Conservation (phyloP, 2,113 vertebrate species). For the Lycocorax pyrrhopterus region DNA sequence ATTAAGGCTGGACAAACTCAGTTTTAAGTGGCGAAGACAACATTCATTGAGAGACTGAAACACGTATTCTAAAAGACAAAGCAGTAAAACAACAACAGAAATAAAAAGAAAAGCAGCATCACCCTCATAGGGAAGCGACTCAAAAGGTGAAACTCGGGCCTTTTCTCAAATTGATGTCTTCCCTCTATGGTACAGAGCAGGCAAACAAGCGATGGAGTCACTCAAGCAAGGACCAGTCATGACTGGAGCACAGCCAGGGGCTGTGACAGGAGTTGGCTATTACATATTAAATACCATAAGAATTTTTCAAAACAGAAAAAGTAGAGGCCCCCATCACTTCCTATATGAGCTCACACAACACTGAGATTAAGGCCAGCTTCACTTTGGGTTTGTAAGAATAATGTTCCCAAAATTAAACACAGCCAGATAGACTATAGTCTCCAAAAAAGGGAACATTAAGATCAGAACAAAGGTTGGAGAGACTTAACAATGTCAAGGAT, state of each 20-base stretch:
- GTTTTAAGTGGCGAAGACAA: not conserved
- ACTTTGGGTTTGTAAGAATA: not conserved
- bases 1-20: not conserved
- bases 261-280: not conserved
- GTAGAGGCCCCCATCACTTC: not conserved
- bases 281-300: not conserved
- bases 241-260: not conserved
- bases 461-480: not conserved
- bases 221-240: not conserved
- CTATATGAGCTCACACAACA: not conserved
- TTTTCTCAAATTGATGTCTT: not conserved
- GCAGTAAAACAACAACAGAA: not conserved
- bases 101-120: not conserved
- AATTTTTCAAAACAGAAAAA: not conserved
- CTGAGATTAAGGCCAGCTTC: not conserved
- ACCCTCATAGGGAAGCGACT: not conserved
- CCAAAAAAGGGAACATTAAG: not conserved
- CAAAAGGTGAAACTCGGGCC: not conserved
- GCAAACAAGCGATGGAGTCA: not conserved
- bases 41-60: not conserved
- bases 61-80: not conserved
- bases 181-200: rapidly evolving
- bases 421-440: not conserved
- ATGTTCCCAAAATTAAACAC: not conserved
- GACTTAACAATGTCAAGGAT: not conserved